Evolutionary conservation across 2,797 vertebrate species (phyloP).

Genomic region (Acipenser transmontanus): DNA sequence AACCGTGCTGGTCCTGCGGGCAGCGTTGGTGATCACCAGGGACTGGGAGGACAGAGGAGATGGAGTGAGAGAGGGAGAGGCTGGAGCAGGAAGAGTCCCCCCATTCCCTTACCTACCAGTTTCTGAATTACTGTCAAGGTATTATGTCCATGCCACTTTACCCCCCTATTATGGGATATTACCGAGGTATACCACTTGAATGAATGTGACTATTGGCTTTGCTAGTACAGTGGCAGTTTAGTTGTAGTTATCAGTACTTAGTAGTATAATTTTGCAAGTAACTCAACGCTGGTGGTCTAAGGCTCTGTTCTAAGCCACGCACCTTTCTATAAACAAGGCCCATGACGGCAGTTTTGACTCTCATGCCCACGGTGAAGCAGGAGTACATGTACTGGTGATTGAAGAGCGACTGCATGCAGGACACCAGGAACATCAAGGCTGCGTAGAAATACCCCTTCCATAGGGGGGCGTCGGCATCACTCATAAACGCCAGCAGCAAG

Average conservation of each 20-base stretch:
- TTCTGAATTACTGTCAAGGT: too few relatives aligned
- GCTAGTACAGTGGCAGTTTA: too few relatives aligned
- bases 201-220: too few relatives aligned
- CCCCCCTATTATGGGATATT: too few relatives aligned
- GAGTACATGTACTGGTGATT: constrained; percentile 74
- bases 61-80: not conserved
- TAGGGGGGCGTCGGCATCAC: constrained; percentile 41
- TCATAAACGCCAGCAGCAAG: constrained; percentile 68
- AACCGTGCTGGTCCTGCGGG: constrained; percentile 50
- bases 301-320: constrained; percentile 11
- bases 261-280: too few relatives aligned
- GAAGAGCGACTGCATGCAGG: constrained; percentile 72
- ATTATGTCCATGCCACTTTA: too few relatives aligned
- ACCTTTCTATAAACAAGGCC: constrained; percentile 83
- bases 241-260: too few relatives aligned
- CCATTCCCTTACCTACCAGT: too few relatives aligned
- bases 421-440: constrained; percentile 60
- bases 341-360: constrained; percentile 68
- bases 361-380: constrained; percentile 71
- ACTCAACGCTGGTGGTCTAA: too few relatives aligned
- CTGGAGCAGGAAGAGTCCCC: not conserved
- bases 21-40: constrained; percentile 60
- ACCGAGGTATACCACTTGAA: too few relatives aligned
- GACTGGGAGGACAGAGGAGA: constrained; percentile 46
- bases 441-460: constrained; percentile 76